Percentiles rank a stretch among this genome's conserved stretches.
These are phyloP conservation scores for Paradisaea rubra DNA, from an alignment of 2,113 vertebrate species.

Conservation along the genomic window DNA sequence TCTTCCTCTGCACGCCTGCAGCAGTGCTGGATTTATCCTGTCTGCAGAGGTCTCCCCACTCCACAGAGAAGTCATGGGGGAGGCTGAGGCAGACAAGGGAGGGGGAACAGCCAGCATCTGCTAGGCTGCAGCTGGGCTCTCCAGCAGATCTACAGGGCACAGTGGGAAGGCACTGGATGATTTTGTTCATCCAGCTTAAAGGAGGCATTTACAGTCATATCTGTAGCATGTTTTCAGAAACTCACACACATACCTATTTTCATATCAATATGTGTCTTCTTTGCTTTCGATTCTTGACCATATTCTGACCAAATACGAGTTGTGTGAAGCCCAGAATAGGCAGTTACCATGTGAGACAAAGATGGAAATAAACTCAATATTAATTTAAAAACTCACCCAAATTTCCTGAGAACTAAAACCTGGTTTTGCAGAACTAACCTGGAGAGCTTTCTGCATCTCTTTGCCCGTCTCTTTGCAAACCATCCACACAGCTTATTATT, in stretches of 20 bases:
- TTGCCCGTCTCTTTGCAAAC: not conserved
- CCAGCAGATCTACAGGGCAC: too few relatives aligned
- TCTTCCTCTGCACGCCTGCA: too few relatives aligned
- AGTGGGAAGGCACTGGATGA: not conserved
- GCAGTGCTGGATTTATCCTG: not conserved
- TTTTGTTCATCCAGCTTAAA: not conserved
- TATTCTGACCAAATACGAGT: not conserved
- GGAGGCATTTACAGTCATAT: not conserved
- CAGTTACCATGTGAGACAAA: not conserved
- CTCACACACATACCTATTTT: not conserved
- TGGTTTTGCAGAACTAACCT: not conserved
- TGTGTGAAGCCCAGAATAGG: not conserved
- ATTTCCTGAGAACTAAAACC: not conserved
- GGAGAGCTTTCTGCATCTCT: not conserved
- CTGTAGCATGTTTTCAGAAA: not conserved
- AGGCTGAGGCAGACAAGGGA: fast-evolving
- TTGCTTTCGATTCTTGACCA: not conserved
- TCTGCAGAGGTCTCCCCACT: conserved; percentile 19
- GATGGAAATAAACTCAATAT: not conserved
- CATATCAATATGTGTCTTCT: not conserved
- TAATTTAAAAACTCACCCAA: not conserved
- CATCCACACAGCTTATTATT: not conserved
- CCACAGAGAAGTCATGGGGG: not conserved
- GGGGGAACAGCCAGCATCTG: not conserved
- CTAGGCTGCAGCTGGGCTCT: too few relatives aligned